A percentile compares a stretch with the other conserved stretches of the same genome.
These are phyloP conservation scores for Oryctolagus cuniculus DNA, from an alignment of 2,113 vertebrate genomes.

Conservation along the genomic window DNA sequence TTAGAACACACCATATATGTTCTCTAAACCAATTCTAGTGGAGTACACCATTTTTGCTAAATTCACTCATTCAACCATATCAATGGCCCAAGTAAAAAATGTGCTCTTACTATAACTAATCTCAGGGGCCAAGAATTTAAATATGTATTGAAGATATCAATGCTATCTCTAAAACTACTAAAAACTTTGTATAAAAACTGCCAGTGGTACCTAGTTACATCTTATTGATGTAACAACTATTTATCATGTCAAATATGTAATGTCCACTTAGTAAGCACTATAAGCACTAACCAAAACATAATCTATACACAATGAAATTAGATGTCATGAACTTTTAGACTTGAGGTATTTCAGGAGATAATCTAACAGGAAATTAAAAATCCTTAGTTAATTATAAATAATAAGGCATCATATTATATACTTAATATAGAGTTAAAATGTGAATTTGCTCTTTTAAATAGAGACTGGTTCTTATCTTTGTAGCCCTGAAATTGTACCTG, in stretches of 20 bases:
- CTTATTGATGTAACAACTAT: slow-evolving; percentile 8
- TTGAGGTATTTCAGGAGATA: not conserved
- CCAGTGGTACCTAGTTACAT: not conserved
- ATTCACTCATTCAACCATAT: not conserved
- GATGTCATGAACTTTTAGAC: slow-evolving; percentile 20
- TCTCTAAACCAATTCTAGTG: not conserved
- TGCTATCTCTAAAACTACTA: not conserved
- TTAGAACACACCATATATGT: not conserved
- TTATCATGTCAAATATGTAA: not conserved
- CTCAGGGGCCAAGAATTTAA: not conserved
- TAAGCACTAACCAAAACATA: not conserved
- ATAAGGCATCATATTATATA: not conserved
- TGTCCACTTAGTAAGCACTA: slow-evolving; percentile 10
- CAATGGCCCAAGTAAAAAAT: not conserved
- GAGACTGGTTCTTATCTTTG: not conserved
- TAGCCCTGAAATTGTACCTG: not conserved
- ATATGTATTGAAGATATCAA: not conserved
- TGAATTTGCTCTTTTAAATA: slow-evolving; percentile 4
- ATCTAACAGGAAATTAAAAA: not conserved
- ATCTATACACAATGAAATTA: not conserved
- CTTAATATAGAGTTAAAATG: not conserved
- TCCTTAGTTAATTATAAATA: not conserved
- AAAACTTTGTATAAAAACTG: slow-evolving; percentile 13
- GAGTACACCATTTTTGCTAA: not conserved
- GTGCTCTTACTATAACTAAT: not conserved